A percentile compares a stretch with the other conserved stretches of the same genome.
Evolutionary conservation across 1,140 invertebrate genomes (phyloP).

Genomic region (Protaetia brevitarsis): DNA sequence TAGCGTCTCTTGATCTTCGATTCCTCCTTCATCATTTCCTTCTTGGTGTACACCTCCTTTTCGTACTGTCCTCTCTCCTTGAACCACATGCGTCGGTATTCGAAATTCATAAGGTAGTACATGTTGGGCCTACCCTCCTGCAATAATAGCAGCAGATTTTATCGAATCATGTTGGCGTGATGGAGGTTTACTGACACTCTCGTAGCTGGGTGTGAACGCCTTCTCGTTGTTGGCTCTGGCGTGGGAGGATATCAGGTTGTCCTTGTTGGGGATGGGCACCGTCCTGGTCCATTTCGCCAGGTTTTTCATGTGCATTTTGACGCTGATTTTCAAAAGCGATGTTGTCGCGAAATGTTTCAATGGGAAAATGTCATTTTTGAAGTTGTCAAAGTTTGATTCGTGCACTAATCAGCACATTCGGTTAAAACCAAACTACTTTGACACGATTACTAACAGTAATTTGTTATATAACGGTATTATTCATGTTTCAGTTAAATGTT

Average conservation of each 20-base stretch:
- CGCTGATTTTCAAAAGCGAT: too few relatives aligned
- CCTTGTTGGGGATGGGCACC: slow-evolving; percentile 27
- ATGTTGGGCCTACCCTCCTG: slow-evolving; percentile 27
- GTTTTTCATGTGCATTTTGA: slow-evolving; percentile 26
- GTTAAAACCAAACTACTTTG: too few relatives aligned
- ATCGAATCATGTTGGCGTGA: background rate
- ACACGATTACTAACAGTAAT: too few relatives aligned
- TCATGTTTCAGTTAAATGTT: too few relatives aligned
- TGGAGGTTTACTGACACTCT: slow-evolving; percentile 29
- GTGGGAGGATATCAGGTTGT: slow-evolving; percentile 41
- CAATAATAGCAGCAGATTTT: background rate
- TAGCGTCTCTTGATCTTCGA: slow-evolving; percentile 36
- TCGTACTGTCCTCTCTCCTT: slow-evolving; percentile 37
- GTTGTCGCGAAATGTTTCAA: background rate
- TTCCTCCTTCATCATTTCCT: slow-evolving; percentile 34
- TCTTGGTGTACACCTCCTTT: slow-evolving; percentile 40
- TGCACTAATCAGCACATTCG: too few relatives aligned
- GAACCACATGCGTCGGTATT: slow-evolving; percentile 43
- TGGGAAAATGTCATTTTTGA: background rate
- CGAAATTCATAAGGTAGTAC: slow-evolving; percentile 37
- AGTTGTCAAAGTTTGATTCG: slow-evolving; percentile 2
- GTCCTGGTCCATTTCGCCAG: slow-evolving; percentile 36
- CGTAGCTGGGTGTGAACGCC: slow-evolving; percentile 38
- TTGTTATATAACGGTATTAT: too few relatives aligned
- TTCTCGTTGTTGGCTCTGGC: slow-evolving; percentile 31